Evolutionary conservation across 2,888 invertebrate genomes (phyloP).

Genomic region (Drosophila yooni): DNA sequence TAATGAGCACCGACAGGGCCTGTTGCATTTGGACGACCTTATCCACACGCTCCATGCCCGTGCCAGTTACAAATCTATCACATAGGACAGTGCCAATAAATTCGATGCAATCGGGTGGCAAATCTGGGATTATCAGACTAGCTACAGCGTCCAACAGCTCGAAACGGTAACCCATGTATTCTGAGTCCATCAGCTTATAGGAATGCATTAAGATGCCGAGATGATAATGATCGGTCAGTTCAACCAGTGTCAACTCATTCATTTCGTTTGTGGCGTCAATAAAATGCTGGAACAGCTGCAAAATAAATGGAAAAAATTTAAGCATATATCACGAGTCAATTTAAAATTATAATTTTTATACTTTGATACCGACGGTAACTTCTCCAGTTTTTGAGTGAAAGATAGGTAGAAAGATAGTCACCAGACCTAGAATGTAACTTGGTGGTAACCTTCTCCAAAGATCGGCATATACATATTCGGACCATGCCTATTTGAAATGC

Average conservation of each 20-base stretch:
- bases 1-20: slow-evolving; percentile 36
- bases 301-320: not conserved
- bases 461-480: no score
- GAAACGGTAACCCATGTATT: slow-evolving; percentile 27
- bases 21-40: slow-evolving; percentile 34
- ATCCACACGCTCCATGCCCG: slow-evolving; percentile 29
- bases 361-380: no score
- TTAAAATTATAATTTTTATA: not conserved
- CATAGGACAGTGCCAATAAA: slow-evolving; percentile 40
- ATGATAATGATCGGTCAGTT: slow-evolving; percentile 50
- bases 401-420: no score
- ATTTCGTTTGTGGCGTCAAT: not conserved
- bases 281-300: slow-evolving; percentile 24
- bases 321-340: not conserved
- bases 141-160: slow-evolving; percentile 33
- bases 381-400: no score
- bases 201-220: slow-evolving; percentile 53
- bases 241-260: not conserved
- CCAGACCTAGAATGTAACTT: no score
- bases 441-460: no score
- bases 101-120: slow-evolving; percentile 14
- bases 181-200: slow-evolving; percentile 16
- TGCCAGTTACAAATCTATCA: slow-evolving; percentile 28
- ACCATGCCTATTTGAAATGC: no score
- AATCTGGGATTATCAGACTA: not conserved